Base-by-base conservation (phyloP, 2,888 invertebrate genomes). In the Agrilus biguttatus region DNA sequence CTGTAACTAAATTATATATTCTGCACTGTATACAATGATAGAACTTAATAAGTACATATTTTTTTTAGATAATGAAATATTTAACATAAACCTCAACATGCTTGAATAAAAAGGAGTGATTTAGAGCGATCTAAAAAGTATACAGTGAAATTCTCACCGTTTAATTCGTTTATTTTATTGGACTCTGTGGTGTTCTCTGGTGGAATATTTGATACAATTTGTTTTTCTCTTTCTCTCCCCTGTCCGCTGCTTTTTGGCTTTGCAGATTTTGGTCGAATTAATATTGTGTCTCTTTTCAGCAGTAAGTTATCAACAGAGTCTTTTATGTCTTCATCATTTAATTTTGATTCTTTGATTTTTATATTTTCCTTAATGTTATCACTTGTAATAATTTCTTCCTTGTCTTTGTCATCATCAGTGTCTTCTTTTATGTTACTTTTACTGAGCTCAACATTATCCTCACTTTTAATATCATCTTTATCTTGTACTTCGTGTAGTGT, bases 191-290 rank as follows among this genome's bases (percentile, higher is more conserved):
- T 39, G n/a, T 28, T 35, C 23, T 36, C 28, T 36, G 36, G 10
- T 12, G 12, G 37, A 19, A 12, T 40, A 21, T 17, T 40, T 35
- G n/a, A 35, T 34, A 19, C 10, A 36, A 36, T 36, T 28, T 10
- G 28, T 10, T 14, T 36, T 6, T 13, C 17, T 6, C 36, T 36
- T 36, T 36, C 14, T 12, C 36, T 14, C 13, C 17, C 36, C 2
- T n/a, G 13, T 2, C 47, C 47, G 6, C 55, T 57, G 45, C 58
- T 63, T 51, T 54, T 60, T 12, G 61, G 61, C 42, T 56, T 52
- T 8, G 62, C 63, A 6, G 62, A 64, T 55, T 63, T 63, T 17
- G 62, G 60, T 47, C 62, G 53, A 37, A 41, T 40, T 12, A 14
- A 19, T 33, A 36, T 21, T 37, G 40, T 36, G 5, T 23, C 32